Evolutionary conservation across 2,113 vertebrate species (phyloP), one percentile per base, ranked within the genome.

Genomic region (Ancistrus triradiatus): DNA sequence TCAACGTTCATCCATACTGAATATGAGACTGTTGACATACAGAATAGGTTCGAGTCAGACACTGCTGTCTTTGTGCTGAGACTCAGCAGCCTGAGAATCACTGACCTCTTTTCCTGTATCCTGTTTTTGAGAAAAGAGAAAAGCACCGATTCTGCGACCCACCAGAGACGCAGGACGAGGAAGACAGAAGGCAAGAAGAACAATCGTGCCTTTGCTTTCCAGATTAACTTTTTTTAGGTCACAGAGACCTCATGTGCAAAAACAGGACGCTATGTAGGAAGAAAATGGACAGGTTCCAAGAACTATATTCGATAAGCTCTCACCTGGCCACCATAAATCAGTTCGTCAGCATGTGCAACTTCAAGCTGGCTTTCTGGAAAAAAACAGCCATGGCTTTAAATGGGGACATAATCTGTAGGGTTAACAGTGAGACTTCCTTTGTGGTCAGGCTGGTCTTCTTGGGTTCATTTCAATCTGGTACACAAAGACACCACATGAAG

Each of bases 81-180:
- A 33, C 49, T 65, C 38, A 13, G 15, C 27, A 46, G 50, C n/a
- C 60, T 58, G 53, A 35, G 21, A 33, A 43, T 65, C 46, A 24
- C 42, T 53, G 59, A 53, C 52, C 65, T 15, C 42, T 53, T 59
- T 68, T 68, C 52, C 33, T 21, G 52, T 57, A 65, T 68, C 59
- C 59, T 71, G 66, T 64, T 72, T 60, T 68, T 56, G 51, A 59
- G 59, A 48, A 52, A 58, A 40, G 51, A 59, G 59, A 48, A 52
- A 58, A 40, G 28, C 42, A 7, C 21, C 5, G 27, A 18, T 42
- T 59, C 21, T 75, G 40, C 59, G 59, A 49, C 28, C 10, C n/a
- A 21, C 35, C 6, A 13, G 52, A 46, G 55, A 43, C 40, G 18
- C 18, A 14, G 7, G 55, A 43, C 40, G 18, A 24, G 17, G 7